Evolutionary conservation across 2,888 invertebrate genomes (phyloP), one percentile per base, ranked within the genome.

Genomic region (Polyommatus icarus): DNA sequence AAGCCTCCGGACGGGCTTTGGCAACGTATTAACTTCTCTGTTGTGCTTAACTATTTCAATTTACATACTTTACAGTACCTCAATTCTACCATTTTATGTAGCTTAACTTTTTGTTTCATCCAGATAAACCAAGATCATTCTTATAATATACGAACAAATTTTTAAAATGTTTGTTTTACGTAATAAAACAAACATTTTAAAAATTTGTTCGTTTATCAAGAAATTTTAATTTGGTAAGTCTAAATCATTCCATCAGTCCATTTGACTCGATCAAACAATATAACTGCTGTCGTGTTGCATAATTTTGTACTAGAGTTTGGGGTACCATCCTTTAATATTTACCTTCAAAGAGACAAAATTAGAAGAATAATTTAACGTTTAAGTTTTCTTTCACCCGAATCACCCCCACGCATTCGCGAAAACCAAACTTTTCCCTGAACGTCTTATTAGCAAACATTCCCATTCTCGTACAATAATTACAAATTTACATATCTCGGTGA

Each of bases 11-110:
- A 75, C 75, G 75, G 29, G 50, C 75, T 54, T 72, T 54, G 75
- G 75, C 75, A 75, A 29, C 46, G 75, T 46, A 73, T 54, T 54
- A 50, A 71, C 71, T 20, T 72, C 72, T 72, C n/a, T 20, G n/a
- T 72, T 40, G 40, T 15, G 40, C 20, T 40, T 72, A 72, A 40
- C 72, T 40, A 72, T 72, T 72, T 72, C 20, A 40, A 20, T 72
- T 72, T 72, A 72, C 40, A 40, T 72, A 10, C 40, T 18, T 72
- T 40, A 7, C 15, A 15, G 15, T 50, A 18, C 54, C 54, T 54
- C 54, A 15, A 54, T 54, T 67, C 1, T 32, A 67, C 67, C n/a
- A 76, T 76, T 67, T 50, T 76, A 76, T 61, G n/a, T 67, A 76
- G 67, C 29, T 76, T 59, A 20, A 8, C 10, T 40, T 1, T 2